Base-by-base conservation (phyloP, 2,113 vertebrate genomes). In the Urocolius indicus region DNA sequence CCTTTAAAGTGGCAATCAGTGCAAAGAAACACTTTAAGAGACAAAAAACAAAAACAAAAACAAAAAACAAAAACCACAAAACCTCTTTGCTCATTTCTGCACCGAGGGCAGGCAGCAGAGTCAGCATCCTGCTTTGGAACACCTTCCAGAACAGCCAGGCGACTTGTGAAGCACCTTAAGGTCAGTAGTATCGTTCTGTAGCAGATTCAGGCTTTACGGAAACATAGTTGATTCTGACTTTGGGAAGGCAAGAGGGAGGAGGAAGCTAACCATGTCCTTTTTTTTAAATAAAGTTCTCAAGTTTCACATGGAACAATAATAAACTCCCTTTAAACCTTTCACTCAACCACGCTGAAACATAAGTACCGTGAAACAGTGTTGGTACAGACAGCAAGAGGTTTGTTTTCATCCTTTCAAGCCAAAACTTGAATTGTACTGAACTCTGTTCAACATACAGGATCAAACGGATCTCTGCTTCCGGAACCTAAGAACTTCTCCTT, bases 1-100 rank as follows among this genome's bases (percentile, higher is more conserved):
- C 81, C 96, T 95, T 96, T 96, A 97, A 98, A 98, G 95, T 96
- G 97, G 97, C 96, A 87, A 96, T 97, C 97, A 98, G 98, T 97
- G 97, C 98, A 98, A 97, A 98, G 69, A 91, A 97, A 97, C 92
- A 87, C 90, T 97, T 94, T 59, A 96, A 90, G 93, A 97, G 97
- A 95, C 97, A 72, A 76, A 84, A 46, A 57, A 65, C 8, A 21
- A 27, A 94, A 18, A 6, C 21, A 27, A 27, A 23, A 16, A 59
- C 34, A 30, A 61, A 36, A 59, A 34, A 3, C 7, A 41, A 66
- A 22, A 13, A 5, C 5, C 23, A 43, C 38, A 5, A 9, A 32
- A 14, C 38, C 23, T 13, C 72, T 76, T 19, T 54, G 49, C 57
- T 63, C 9, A 1, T 15, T 68, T 66, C 65, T 65, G 84, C 72